A percentile compares a stretch with the other conserved stretches of the same genome.
Conservation (phyloP, 1,140 invertebrate genomes). For the Panagrolaimus sp. region DNA sequence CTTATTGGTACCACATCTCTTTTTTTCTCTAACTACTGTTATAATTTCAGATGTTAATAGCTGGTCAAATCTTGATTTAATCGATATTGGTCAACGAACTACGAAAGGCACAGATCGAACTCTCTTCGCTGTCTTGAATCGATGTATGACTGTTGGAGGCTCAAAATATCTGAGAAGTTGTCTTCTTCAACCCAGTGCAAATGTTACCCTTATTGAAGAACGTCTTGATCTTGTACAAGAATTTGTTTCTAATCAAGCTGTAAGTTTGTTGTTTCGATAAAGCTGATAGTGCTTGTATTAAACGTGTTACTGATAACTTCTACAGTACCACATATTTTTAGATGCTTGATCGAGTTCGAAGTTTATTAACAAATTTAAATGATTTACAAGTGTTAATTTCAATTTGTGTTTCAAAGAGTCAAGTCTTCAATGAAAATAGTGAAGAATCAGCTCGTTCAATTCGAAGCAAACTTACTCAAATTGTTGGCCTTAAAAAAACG, state of each 20-base stretch:
- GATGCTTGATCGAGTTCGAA: slow-evolving; percentile 3
- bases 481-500: slow-evolving; percentile 26
- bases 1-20: slow-evolving; percentile 68
- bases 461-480: slow-evolving; percentile 21
- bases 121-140: slow-evolving; percentile 71
- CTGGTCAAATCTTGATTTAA: slow-evolving; percentile 62
- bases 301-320: no score
- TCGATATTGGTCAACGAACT: slow-evolving; percentile 61
- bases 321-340: no score
- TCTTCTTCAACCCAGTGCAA: slow-evolving; percentile 34
- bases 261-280: slow-evolving; percentile 21
- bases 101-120: slow-evolving; percentile 51
- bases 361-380: slow-evolving; percentile 22
- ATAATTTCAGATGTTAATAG: slow-evolving; percentile 61
- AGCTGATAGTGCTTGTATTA: neutral
- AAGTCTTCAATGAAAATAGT: neutral
- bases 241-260: slow-evolving; percentile 35
- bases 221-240: slow-evolving; percentile 42
- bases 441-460: slow-evolving; percentile 30
- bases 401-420: slow-evolving; percentile 28
- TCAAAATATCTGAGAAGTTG: slow-evolving; percentile 68
- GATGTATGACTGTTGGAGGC: slow-evolving; percentile 73
- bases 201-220: slow-evolving; percentile 25
- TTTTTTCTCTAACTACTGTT: neutral
- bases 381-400: slow-evolving; percentile 40